Evolutionary conservation across 2,113 vertebrate genomes (phyloP).

Genomic region (Atrichornis clamosus): DNA sequence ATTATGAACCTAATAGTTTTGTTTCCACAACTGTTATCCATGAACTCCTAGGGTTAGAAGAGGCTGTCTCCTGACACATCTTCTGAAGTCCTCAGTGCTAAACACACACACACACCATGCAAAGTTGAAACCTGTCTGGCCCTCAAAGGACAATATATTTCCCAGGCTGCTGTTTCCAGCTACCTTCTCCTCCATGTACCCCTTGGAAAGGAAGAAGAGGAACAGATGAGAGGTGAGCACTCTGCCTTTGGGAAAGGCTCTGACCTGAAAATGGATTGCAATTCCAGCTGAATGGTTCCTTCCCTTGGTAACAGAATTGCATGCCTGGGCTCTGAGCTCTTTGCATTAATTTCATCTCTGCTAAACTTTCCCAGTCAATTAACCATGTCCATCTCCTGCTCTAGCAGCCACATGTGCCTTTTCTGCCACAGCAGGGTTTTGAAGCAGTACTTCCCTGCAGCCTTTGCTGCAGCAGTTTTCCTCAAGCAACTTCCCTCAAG

Average conservation of each 20-base stretch:
- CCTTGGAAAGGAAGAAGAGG: neutral
- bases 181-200: neutral
- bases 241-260: constrained; percentile 44
- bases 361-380: constrained; percentile 67
- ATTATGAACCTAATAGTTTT: constrained; percentile 25
- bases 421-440: constrained; percentile 24
- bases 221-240: neutral
- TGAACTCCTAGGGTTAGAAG: constrained; percentile 31
- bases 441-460: constrained; percentile 23
- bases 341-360: constrained; percentile 62
- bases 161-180: constrained; percentile 40
- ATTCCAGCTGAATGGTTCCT: constrained; percentile 33
- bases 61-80: constrained; percentile 4
- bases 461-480: constrained; percentile 38
- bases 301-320: constrained; percentile 39
- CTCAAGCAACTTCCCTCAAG: constrained; percentile 20
- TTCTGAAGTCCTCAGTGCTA: constrained; percentile 64
- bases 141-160: constrained; percentile 34
- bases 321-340: constrained; percentile 24
- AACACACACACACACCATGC: constrained; percentile 42
- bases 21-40: constrained; percentile 56
- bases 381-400: constrained; percentile 48
- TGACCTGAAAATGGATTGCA: constrained; percentile 59
- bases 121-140: constrained; percentile 42
- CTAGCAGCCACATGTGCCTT: constrained; percentile 44